Evolutionary conservation across 2,888 invertebrate species (phyloP), one percentile per base, ranked within the genome.

Genomic region (Epirrita christyi): DNA sequence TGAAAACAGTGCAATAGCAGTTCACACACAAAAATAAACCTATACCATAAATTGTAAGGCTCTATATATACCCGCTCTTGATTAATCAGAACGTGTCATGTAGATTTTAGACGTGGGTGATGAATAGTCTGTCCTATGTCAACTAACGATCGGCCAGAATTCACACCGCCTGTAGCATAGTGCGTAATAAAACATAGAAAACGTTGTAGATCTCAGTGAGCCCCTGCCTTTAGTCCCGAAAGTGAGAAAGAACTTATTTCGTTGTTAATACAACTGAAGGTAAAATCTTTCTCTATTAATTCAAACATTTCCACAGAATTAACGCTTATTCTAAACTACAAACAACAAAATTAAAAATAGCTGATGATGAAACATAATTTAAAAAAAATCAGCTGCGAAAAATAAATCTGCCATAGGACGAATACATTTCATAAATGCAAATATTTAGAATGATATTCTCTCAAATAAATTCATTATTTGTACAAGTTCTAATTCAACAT

Each of bases 371-470:
- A 49, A 54, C 21, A 34, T 43, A 29, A 6, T 29, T 29, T 2
- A 38, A 47, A 59, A 28, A 50, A 8, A 49, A 42, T 45, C 37
- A 63, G 54, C 51, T 57, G 55, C 54, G 49, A 44, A 56, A 57
- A 59, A 59, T 54, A 67, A 59, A 63, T 55, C 46, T 57, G 57
- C 50, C 45, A 41, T 54, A 59, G 60, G 65, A 65, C 65, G 65
- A 65, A 61, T 64, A 65, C 67, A 65, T 67, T 67, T 65, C 55
- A 59, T 62, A 67, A 67, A 67, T 67, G 67, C 67, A 61, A 63
- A 44, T 61, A 48, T 63, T 59, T 61, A 60, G 55, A 59, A 59
- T 61, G 56, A 63, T 44, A 50, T 56, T 62, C 67, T 63, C 56
- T 67, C 52, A 65, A 67, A 65, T 67, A 61, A 61, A 65, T 63